Evolutionary conservation across 2,113 vertebrate genomes (phyloP).

Genomic region (Heptranchias perlo): DNA sequence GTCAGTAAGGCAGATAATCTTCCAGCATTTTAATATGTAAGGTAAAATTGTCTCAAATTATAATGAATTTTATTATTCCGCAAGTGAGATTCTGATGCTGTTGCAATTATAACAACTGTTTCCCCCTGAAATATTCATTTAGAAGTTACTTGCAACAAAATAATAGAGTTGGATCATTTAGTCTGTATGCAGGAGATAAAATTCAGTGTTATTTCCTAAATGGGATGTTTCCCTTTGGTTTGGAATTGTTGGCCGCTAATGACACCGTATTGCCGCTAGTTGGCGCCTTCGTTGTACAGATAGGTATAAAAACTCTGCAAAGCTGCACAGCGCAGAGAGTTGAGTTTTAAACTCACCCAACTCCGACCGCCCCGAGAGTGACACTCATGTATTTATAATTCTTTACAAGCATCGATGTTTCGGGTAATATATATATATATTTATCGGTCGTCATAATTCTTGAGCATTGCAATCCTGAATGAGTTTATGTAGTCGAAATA

Average conservation of each 20-base stretch:
- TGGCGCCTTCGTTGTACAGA: slow-evolving; percentile 22
- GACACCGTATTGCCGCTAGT: background rate
- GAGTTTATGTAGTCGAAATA: background rate
- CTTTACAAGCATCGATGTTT: background rate
- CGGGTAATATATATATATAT: no score
- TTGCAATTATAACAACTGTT: background rate
- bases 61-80: background rate
- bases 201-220: background rate
- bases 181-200: background rate
- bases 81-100: background rate
- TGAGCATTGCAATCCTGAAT: background rate
- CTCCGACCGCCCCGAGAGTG: background rate
- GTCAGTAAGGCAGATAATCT: background rate
- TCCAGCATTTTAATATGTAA: background rate
- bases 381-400: background rate
- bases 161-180: background rate
- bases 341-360: background rate
- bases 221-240: background rate
- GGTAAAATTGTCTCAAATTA: background rate
- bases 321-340: background rate
- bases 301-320: background rate
- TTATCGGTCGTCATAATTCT: background rate
- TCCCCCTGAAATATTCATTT: background rate
- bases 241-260: background rate
- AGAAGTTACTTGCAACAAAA: background rate